A percentile compares a stretch with the other conserved stretches of the same genome.
Evolutionary conservation across 2,113 vertebrate genomes (phyloP).

Genomic region (Toxotes jaculatrix): DNA sequence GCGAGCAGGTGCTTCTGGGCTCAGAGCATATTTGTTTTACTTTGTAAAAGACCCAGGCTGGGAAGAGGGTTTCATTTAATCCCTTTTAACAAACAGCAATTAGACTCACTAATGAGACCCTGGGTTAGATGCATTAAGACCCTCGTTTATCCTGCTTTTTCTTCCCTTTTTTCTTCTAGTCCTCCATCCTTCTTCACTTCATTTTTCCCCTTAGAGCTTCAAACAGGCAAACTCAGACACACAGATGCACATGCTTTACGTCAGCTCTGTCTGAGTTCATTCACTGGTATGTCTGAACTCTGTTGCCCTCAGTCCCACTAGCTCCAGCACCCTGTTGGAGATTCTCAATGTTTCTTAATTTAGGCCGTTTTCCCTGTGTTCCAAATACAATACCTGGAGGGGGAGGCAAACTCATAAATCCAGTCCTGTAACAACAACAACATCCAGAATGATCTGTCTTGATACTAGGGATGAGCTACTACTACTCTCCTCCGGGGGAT

Average conservation of each 20-base stretch:
- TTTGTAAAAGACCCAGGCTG: conserved; percentile 72
- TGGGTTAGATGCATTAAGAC: conserved; percentile 64
- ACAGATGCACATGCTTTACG: conserved; percentile 32
- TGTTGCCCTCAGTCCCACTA: conserved; percentile 13
- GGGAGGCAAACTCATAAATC: conserved; percentile 58
- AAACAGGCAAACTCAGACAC: conserved; percentile 20
- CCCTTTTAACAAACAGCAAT: conserved; percentile 74
- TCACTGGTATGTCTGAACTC: conserved; percentile 43
- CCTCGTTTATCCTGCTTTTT: conserved; percentile 63
- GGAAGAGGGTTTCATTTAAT: conserved; percentile 67
- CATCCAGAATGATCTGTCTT: conserved; percentile 59
- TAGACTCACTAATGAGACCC: conserved; percentile 77
- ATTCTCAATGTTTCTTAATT: conserved; percentile 56
- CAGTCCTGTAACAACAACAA: conserved; percentile 66
- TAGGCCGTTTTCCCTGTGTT: conserved; percentile 46
- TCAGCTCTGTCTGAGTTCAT: conserved; percentile 46
- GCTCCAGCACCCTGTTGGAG: conserved; percentile 14
- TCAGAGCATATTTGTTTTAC: conserved; percentile 75
- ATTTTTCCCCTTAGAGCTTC: conserved; percentile 33
- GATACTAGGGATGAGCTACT: conserved; percentile 64
- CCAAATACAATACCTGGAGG: conserved; percentile 69
- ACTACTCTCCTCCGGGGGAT: conserved; percentile 29
- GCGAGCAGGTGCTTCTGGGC: conserved; percentile 78
- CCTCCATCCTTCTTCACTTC: conserved; percentile 16
- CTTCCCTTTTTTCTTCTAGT: conserved; percentile 15